Evolutionary conservation across 2,113 vertebrate species (phyloP).

Genomic region (Glaucidium brasilianum): DNA sequence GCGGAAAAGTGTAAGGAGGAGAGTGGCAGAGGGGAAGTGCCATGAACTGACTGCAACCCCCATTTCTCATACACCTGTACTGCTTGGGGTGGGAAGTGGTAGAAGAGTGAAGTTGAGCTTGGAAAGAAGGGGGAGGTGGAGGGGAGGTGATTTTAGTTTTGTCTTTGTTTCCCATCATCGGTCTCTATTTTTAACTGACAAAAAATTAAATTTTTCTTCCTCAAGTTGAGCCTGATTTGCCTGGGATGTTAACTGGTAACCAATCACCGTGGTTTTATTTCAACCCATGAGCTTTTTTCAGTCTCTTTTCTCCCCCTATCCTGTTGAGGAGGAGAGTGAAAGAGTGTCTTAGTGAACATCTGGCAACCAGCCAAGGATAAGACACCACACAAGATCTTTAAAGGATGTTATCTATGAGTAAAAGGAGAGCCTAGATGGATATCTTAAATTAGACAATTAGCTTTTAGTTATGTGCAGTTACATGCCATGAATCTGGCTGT

Average conservation of each 20-base stretch:
- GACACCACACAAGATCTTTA: background rate
- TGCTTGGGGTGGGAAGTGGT: background rate
- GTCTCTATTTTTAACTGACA: background rate
- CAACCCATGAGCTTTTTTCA: background rate
- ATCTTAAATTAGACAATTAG: background rate
- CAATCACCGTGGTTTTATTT: background rate
- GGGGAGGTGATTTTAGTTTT: background rate
- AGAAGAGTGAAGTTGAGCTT: background rate
- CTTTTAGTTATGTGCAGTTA: background rate
- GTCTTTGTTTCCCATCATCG: background rate
- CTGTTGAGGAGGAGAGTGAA: background rate
- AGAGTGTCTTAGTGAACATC: background rate
- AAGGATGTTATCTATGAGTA: background rate
- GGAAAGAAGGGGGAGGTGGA: background rate
- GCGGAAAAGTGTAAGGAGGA: background rate
- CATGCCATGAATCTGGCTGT: background rate
- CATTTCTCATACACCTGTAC: background rate
- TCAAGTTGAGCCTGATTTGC: background rate
- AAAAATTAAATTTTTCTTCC: background rate
- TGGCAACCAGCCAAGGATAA: background rate
- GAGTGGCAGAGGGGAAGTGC: background rate
- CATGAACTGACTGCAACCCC: background rate
- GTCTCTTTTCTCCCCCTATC: background rate
- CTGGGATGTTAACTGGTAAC: background rate
- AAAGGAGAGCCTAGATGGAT: background rate